Conservation (phyloP, 2,888 invertebrate genomes). For the Hemaris fuciformis region DNA sequence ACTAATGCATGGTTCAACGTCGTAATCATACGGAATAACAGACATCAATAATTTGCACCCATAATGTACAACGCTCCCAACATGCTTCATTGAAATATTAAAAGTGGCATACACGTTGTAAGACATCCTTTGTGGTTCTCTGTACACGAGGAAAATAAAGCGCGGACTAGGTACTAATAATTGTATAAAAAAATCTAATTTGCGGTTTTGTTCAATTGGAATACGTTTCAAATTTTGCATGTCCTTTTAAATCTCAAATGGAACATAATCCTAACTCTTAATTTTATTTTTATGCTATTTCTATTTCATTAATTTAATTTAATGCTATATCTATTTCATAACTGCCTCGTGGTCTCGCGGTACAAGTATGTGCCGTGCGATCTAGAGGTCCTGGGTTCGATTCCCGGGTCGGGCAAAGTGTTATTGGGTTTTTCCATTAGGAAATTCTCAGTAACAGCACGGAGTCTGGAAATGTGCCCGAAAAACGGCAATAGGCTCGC, state of each 20-base stretch:
- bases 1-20: background rate
- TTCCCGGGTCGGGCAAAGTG: no score
- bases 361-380: no score
- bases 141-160: constrained; percentile 5
- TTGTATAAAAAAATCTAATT: background rate
- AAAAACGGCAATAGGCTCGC: no score
- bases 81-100: background rate
- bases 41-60: background rate
- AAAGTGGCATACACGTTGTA: background rate
- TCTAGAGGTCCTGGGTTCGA: no score
- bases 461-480: no score
- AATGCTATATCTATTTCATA: no score
- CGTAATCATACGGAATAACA: background rate
- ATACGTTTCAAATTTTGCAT: no score
- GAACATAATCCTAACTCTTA: background rate
- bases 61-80: background rate
- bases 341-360: no score
- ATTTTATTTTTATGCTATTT: no score
- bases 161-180: background rate
- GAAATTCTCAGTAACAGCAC: no score
- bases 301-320: no score
- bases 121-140: background rate
- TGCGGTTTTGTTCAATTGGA: background rate
- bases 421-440: no score
- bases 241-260: background rate